A percentile compares a stretch with the other conserved stretches of the same genome.
These are phyloP conservation scores for Rhadinocentrus ornatus DNA, from an alignment of 2,797 vertebrate species.

Conservation along the genomic window DNA sequence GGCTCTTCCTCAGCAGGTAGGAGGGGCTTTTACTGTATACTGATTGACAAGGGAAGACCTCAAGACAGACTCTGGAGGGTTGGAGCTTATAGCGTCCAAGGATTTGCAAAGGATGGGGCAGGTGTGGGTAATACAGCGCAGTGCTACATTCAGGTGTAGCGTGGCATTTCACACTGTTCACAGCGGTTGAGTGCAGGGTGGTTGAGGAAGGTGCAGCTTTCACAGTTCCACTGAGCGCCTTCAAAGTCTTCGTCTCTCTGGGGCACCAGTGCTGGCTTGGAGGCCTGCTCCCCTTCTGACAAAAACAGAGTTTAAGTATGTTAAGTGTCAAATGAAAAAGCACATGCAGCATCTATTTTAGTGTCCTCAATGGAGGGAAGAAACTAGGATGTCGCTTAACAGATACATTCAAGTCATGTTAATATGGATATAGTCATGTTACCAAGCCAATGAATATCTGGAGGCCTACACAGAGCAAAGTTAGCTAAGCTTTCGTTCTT, in stretches of 20 bases:
- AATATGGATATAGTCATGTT: constrained; percentile 25
- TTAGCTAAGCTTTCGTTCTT: neutral
- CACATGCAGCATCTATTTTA: neutral
- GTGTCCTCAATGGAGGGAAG: constrained; percentile 5
- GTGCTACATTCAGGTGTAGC: constrained; percentile 90
- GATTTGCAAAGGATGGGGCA: constrained; percentile 50
- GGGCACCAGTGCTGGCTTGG: constrained; percentile 78
- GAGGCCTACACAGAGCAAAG: neutral
- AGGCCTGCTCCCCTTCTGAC: constrained; percentile 80
- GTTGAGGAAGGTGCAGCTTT: constrained; percentile 99
- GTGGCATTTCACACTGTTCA: constrained; percentile 99
- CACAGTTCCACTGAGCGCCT: constrained; percentile 98
- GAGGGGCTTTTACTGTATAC: constrained; percentile 58
- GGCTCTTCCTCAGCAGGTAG: constrained; percentile 79
- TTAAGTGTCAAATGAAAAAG: neutral
- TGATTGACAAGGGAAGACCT: constrained; percentile 57
- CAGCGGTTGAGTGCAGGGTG: constrained; percentile 99
- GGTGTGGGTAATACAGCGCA: constrained; percentile 45
- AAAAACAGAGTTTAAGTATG: neutral
- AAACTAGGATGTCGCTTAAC: neutral
- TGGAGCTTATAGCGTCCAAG: constrained; percentile 52
- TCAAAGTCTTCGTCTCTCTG: constrained; percentile 98
- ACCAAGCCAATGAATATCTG: constrained; percentile 19
- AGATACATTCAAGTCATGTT: constrained; percentile 23
- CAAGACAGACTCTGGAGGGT: constrained; percentile 49